phyloP scores from a whole-genome alignment of 2,888 invertebrate species.

The Brenthis hecate region DNA sequence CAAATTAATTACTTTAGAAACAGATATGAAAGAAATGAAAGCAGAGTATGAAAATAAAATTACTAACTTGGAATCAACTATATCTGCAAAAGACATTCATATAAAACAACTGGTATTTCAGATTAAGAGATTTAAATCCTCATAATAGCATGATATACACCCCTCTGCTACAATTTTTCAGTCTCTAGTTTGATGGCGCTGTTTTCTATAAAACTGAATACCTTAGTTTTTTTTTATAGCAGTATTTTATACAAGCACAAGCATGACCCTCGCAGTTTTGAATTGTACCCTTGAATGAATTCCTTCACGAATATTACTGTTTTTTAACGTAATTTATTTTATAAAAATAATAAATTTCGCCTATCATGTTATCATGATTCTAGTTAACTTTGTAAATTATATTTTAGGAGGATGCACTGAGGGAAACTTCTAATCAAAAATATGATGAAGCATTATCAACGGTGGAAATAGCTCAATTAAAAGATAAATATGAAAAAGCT shows the following conservation, averaged over 20 bases:
- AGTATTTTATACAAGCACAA: constrained; percentile 5
- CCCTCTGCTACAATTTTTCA: not conserved
- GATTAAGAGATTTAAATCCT: constrained; percentile 24
- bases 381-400: constrained; percentile 22
- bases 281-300: not conserved
- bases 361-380: no score
- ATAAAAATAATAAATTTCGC: no score
- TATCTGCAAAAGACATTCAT: constrained; percentile 82
- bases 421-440: constrained; percentile 73
- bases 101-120: constrained; percentile 83
- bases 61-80: constrained; percentile 81
- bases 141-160: constrained; percentile 31
- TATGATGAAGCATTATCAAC: constrained; percentile 75
- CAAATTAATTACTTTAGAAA: constrained; percentile 73
- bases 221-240: constrained; percentile 4
- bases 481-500: constrained; percentile 68
- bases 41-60: constrained; percentile 83
- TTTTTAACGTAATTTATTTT: no score
- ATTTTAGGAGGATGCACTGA: constrained; percentile 68
- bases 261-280: constrained; percentile 20
- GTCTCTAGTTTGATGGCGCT: not conserved
- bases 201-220: constrained; percentile 2
- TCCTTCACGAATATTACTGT: no score
- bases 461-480: constrained; percentile 76
- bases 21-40: constrained; percentile 79